Base-by-base conservation (phyloP, 2,797 vertebrate genomes). In the Cuniculus paca region DNA sequence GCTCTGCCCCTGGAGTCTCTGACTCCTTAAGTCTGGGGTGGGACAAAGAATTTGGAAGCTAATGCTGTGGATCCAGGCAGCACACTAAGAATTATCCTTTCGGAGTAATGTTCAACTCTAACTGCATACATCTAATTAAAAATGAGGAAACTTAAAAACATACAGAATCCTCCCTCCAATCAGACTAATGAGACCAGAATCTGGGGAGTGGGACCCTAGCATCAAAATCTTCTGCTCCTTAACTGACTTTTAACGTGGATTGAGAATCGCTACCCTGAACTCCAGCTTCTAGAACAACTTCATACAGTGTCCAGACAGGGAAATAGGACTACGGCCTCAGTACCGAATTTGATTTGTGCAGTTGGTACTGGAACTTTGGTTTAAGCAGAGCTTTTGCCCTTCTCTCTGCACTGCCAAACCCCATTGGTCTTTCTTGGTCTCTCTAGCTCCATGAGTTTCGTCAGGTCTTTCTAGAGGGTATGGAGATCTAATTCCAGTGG, bases 181-280 rank as follows among this genome's bases (percentile, higher is more conserved):
- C 48, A 78, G 89, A 56, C 28, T n/a, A 85, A 88, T 14, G 12
- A 94, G 86, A 70, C 72, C n/a, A 48, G 60, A 84, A 68, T 78
- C 50, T 82, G 70, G 80, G 17, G 16, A 19, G 54, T 6, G 24
- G 26, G 26, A 13, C 12, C n/a, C 39, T 36, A 52, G 78, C 14
- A 80, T 60, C 45, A 88, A 81, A 88, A 52, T 65, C 56, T 34
- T 52, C 34, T 61, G 28, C 7, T 70, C 79, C 24, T 56, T 78
- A 28, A 9, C 19, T 79, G 78, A 82, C 19, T 63, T 92, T 75
- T 75, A 68, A 61, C 26, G 19, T 84, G 56, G 45, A n/a, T 24
- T 52, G 48, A 77, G 52, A 81, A 58, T 20, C 36, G 2, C 17
- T 89, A 54, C 17, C 72, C 2, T 82, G 61, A 74, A 92, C 28